Percentiles rank a stretch among this genome's conserved stretches.
These are phyloP conservation scores for Rostratula benghalensis DNA, from an alignment of 2,113 vertebrate species.

Conservation along the genomic window DNA sequence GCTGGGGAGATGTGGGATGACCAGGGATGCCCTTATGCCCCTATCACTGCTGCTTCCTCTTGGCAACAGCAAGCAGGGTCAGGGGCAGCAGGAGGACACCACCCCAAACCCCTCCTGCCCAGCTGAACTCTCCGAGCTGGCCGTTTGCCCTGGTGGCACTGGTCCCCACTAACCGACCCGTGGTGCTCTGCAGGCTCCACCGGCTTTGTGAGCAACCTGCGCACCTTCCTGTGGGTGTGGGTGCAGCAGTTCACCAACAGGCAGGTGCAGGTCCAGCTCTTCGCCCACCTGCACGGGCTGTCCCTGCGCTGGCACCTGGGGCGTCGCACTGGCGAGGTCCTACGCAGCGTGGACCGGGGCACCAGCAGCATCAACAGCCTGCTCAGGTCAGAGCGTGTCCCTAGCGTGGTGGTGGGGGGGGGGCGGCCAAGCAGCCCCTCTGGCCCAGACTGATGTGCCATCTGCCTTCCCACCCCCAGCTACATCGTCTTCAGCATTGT, in stretches of 20 bases:
- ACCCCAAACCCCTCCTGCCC: neutral
- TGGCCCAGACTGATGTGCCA: accelerated
- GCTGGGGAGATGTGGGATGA: neutral
- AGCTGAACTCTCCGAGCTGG: neutral
- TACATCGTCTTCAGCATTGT: slow-evolving; percentile 95
- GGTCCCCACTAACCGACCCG: accelerated
- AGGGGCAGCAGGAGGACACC: accelerated
- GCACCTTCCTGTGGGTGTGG: slow-evolving; percentile 92
- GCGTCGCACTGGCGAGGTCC: slow-evolving; percentile 90
- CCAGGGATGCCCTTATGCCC: accelerated
- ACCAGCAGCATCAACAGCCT: slow-evolving; percentile 91
- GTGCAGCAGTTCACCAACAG: slow-evolving; percentile 96
- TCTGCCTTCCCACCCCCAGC: slow-evolving; percentile 67
- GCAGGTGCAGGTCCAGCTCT: slow-evolving; percentile 87
- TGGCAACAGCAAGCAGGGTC: neutral
- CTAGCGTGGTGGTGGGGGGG: accelerated
- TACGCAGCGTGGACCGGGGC: slow-evolving; percentile 90
- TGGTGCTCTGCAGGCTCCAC: slow-evolving; percentile 70
- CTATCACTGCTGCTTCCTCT: neutral
- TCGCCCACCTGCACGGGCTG: slow-evolving; percentile 87
- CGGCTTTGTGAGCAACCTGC: slow-evolving; percentile 91
- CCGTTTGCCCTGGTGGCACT: accelerated
- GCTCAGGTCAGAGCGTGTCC: slow-evolving; percentile 79
- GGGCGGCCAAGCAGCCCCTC: neutral
- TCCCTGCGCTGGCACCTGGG: slow-evolving; percentile 94